These are phyloP conservation scores for Channallabes apus DNA, from an alignment of 2,797 vertebrate genomes.

Conservation along the genomic window DNA sequence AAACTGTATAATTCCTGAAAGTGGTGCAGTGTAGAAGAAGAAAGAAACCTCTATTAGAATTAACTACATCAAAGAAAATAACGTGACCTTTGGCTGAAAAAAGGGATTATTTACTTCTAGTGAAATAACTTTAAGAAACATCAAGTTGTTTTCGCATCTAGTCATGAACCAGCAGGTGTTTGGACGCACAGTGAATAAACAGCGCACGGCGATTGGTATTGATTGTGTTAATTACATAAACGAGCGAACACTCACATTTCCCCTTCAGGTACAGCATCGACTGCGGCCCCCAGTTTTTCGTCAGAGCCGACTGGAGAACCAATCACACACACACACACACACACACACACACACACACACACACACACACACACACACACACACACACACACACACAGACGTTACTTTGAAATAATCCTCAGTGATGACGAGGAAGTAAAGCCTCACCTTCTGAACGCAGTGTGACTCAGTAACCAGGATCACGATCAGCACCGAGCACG, in stretches of 20 bases:
- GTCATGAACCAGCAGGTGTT: background rate
- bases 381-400: no score
- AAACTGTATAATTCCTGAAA: background rate
- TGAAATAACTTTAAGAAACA: background rate
- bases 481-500: conserved; percentile 59
- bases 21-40: no score
- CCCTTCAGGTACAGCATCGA: conserved; percentile 81
- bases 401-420: background rate
- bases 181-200: background rate
- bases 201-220: background rate
- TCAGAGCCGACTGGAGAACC: conserved; percentile 58
- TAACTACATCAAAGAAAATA: background rate
- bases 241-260: conserved; percentile 70
- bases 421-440: background rate
- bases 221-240: background rate
- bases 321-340: no score
- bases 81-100: background rate
- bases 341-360: no score
- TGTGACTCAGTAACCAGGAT: conserved; percentile 62
- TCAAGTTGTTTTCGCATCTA: background rate
- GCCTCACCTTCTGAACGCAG: conserved; percentile 69
- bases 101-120: background rate
- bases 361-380: no score
- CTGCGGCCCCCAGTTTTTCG: conserved; percentile 77
- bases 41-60: background rate